Percentiles rank a stretch among this genome's conserved stretches.
Conservation (phyloP, 2,888 invertebrate genomes). For the Leptinotarsa rubiginosa region DNA sequence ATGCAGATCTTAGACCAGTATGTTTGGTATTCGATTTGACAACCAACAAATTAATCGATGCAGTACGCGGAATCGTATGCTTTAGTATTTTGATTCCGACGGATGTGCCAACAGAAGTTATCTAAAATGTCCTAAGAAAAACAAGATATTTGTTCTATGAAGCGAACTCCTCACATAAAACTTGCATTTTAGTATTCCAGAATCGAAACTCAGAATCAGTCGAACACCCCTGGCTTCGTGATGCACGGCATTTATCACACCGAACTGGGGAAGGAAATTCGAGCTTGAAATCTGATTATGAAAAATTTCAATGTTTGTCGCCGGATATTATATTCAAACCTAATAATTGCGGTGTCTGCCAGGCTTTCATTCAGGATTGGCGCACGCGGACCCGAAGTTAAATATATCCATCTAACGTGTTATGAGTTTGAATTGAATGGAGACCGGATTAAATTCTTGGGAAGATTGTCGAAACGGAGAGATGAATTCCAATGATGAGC, state of each 20-base stretch:
- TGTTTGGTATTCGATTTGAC: too few species aligned
- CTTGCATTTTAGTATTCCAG: too few species aligned
- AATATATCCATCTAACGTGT: constrained; percentile 30
- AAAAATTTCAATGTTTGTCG: constrained; percentile 65
- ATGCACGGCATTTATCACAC: constrained; percentile 1
- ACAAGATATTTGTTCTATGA: too few species aligned
- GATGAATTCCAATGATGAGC: constrained; percentile 16
- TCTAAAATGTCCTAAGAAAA: too few species aligned
- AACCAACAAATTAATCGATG: too few species aligned
- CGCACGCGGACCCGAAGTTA: neutral
- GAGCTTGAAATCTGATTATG: constrained; percentile 60
- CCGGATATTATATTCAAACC: constrained; percentile 64
- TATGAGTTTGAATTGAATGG: constrained; percentile 25
- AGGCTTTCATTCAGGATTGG: constrained; percentile 17
- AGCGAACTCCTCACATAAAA: too few species aligned
- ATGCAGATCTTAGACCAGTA: too few species aligned
- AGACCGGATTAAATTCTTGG: constrained; percentile 6
- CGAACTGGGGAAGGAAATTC: constrained; percentile 54
- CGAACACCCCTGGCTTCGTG: neutral
- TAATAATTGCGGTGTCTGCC: constrained; percentile 54
- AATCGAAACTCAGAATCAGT: too few species aligned
- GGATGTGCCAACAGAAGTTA: too few species aligned
- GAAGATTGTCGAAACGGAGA: constrained; percentile 11
- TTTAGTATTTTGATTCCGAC: too few species aligned
- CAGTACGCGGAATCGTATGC: too few species aligned